A percentile compares a stretch with the other conserved stretches of the same genome.
Evolutionary conservation across 2,888 invertebrate species (phyloP).

Genomic region (Patella ulyssiponensis): DNA sequence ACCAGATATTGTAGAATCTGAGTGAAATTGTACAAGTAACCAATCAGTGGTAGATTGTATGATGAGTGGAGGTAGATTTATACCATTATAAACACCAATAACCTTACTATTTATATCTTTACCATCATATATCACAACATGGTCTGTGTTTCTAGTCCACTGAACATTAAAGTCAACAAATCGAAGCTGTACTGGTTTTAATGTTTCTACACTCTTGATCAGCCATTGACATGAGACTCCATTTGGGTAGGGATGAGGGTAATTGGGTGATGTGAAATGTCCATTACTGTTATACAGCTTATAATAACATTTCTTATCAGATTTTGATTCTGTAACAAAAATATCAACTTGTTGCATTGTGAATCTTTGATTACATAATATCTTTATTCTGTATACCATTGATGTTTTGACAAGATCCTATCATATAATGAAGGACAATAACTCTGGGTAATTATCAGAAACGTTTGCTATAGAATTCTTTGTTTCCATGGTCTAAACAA

Average conservation of each 20-base stretch:
- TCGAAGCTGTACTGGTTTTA: constrained; percentile 45
- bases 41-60: constrained; percentile 49
- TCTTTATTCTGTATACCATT: too few species aligned
- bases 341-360: too few species aligned
- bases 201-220: constrained; percentile 36
- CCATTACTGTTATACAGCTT: constrained; percentile 39
- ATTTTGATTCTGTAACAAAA: not conserved
- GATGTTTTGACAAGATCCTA: too few species aligned
- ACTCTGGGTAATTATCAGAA: too few species aligned
- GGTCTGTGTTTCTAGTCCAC: constrained; percentile 41
- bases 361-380: too few species aligned
- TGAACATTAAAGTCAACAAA: constrained; percentile 41
- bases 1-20: constrained; percentile 35
- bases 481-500: too few species aligned
- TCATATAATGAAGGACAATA: too few species aligned
- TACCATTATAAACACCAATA: constrained; percentile 46
- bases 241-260: constrained; percentile 43
- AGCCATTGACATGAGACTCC: constrained; percentile 52
- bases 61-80: constrained; percentile 37
- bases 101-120: constrained; percentile 35
- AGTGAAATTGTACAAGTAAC: constrained; percentile 47
- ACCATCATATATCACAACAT: constrained; percentile 53
- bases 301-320: constrained; percentile 33
- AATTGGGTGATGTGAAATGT: constrained; percentile 48
- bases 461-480: too few species aligned